These are phyloP conservation scores for Lycocorax pyrrhopterus DNA, from an alignment of 2,113 vertebrate genomes.

Conservation along the genomic window DNA sequence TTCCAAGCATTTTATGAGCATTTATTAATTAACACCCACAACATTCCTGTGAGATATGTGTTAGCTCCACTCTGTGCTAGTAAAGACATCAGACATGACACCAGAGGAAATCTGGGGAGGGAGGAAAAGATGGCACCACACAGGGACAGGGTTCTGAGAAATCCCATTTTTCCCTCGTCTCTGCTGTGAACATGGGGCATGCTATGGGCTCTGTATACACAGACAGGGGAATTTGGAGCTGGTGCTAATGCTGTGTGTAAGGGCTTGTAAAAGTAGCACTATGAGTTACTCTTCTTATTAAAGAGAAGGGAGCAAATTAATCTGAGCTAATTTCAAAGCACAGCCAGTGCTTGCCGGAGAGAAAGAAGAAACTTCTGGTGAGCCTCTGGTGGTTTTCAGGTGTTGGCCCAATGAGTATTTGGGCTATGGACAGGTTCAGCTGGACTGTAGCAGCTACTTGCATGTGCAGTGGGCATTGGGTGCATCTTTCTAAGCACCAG, in stretches of 20 bases:
- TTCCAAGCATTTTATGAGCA: not conserved
- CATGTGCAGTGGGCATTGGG: not conserved
- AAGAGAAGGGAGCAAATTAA: not conserved
- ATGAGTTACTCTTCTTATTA: not conserved
- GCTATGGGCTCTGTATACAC: not conserved
- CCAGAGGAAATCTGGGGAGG: not conserved
- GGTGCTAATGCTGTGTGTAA: not conserved
- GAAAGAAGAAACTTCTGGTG: not conserved
- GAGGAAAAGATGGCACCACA: not conserved
- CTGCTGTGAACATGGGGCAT: not conserved
- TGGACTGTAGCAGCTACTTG: not conserved
- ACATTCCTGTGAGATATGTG: not conserved
- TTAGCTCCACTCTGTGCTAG: not conserved
- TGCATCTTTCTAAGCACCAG: not conserved
- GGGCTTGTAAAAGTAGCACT: not conserved
- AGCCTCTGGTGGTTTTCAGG: not conserved
- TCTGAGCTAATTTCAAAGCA: not conserved
- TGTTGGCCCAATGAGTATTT: accelerated
- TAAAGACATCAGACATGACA: not conserved
- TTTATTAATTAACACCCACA: slow-evolving; percentile 38
- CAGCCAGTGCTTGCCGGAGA: not conserved
- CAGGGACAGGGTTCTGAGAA: not conserved
- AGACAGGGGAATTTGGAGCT: not conserved
- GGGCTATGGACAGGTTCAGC: not conserved
- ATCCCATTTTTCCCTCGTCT: not conserved